These are phyloP conservation scores for Sebastes matsubarae DNA, from an alignment of 2,797 vertebrate species.

Conservation along the genomic window DNA sequence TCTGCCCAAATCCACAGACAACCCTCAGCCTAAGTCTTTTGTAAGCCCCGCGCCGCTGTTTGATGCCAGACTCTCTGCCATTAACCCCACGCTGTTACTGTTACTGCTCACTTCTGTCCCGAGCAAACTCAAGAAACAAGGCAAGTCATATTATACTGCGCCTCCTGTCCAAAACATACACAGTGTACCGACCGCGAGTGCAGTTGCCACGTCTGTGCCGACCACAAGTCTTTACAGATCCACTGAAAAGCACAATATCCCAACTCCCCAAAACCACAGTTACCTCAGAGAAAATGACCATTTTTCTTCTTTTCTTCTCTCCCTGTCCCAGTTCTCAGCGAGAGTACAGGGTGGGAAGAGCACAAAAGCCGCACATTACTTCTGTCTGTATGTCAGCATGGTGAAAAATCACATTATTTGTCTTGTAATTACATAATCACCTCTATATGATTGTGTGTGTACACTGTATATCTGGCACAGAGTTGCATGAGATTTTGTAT, in stretches of 20 bases:
- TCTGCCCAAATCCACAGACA: constrained; percentile 49
- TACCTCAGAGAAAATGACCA: constrained; percentile 37
- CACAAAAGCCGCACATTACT: neutral
- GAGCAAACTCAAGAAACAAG: constrained; percentile 42
- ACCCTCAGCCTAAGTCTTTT: constrained; percentile 28
- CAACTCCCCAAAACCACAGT: constrained; percentile 45
- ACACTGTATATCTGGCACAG: neutral
- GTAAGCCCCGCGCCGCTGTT: neutral
- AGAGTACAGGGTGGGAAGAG: constrained; percentile 26
- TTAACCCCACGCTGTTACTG: constrained; percentile 10
- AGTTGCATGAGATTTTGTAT: neutral
- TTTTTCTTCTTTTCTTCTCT: constrained; percentile 37
- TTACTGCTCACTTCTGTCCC: constrained; percentile 14
- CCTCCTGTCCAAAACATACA: constrained; percentile 51
- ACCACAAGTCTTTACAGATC: constrained; percentile 57
- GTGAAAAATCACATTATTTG: constrained; percentile 4
- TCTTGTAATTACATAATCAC: constrained; percentile 12
- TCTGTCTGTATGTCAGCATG: constrained; percentile 18
- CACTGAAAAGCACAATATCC: constrained; percentile 50
- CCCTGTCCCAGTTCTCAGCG: constrained; percentile 12
- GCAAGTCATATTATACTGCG: constrained; percentile 33
- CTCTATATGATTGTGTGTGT: constrained; percentile 8
- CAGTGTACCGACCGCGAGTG: constrained; percentile 47
- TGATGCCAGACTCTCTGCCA: constrained; percentile 24
- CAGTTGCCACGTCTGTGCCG: constrained; percentile 61